These are phyloP conservation scores for Porites cylindrica DNA, from an alignment of 92 coral and sea anemone species.

Conservation along the genomic window DNA sequence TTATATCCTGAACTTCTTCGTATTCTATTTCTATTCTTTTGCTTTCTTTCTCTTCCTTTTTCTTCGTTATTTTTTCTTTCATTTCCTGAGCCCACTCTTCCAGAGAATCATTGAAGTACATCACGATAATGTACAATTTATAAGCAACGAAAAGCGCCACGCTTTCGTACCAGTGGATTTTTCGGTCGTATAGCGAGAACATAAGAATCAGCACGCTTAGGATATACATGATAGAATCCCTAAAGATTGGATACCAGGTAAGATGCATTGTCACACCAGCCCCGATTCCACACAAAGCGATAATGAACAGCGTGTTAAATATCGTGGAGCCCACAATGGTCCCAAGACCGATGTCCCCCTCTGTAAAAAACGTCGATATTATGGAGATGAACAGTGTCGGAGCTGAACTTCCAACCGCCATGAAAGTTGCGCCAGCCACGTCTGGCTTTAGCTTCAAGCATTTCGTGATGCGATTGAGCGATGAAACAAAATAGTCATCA, in stretches of 20 bases:
- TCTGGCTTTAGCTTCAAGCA: constrained; percentile 94
- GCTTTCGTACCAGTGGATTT: constrained; percentile 98
- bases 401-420: constrained; percentile 99
- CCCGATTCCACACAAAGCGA: constrained; percentile 90
- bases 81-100: constrained; percentile 62
- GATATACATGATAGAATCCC: constrained; percentile 89
- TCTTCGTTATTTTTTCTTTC: constrained; percentile 37
- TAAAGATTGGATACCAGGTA: constrained; percentile 88
- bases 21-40: constrained; percentile 1
- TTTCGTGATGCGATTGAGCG: constrained; percentile 88
- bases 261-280: constrained; percentile 80
- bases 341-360: constrained; percentile 98
- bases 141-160: constrained; percentile 77
- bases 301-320: constrained; percentile 95
- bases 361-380: constrained; percentile 95
- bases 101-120: constrained; percentile 79
- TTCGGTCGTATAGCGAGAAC: constrained; percentile 84
- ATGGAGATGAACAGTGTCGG: constrained; percentile 96
- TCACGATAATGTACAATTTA: constrained; percentile 80
- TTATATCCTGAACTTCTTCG: constrained; percentile 37
- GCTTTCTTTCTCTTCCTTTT: neutral
- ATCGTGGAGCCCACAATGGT: constrained; percentile 98
- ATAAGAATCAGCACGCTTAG: constrained; percentile 83
- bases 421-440: constrained; percentile 99
- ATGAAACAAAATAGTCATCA: constrained; percentile 96